Evolutionary conservation across 2,797 vertebrate genomes (phyloP), one percentile per base, ranked within the genome.

Genomic region (Peromyscus aztecus): DNA sequence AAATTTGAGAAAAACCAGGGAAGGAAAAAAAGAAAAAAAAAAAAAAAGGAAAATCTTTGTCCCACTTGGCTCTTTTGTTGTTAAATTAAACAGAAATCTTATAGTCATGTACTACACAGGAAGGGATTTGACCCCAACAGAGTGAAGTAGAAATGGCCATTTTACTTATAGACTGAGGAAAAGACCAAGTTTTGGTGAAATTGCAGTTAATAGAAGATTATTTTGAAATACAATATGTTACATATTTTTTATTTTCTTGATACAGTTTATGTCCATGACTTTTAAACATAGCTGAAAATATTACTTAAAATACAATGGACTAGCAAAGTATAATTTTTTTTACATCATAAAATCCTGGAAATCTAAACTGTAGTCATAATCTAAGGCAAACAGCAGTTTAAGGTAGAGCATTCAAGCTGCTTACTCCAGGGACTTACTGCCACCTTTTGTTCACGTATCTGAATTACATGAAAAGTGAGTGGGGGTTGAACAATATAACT

Each of bases 381-480:
- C 59, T 90, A 90, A 73, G 2, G 34, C 77, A 82, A 85, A 14
- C 67, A 63, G 12, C 12, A 29, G 40, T 85, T 96, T 80, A 92
- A 92, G 88, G 61, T 4, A 80, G n/a, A 86, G 63, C 75, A 89
- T 86, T 86, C 49, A 89, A 95, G 85, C 37, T 37, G 46, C 46
- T 92, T 82, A 92, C 14, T 16, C 61, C 75, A 90, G 55, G 40
- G 3, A 71, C 6, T 82, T 89, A 92, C 61, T 96, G 88, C 76
- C 81, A 96, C 71, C 95, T 97, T 52, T 88, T 84, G 93, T 90
- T 80, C 31, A 43, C 67, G 55, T 94, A 89, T 80, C 73, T 82
- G 43, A 95, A 97, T 95, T 97, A 94, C 82, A 92, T 89, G 90
- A 95, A 97, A 96, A 97, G 77, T 82, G 7, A 85, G 31, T 24